Evolutionary conservation across 1,140 invertebrate species (phyloP).

Genomic region (Dendroctonus ponderosae): DNA sequence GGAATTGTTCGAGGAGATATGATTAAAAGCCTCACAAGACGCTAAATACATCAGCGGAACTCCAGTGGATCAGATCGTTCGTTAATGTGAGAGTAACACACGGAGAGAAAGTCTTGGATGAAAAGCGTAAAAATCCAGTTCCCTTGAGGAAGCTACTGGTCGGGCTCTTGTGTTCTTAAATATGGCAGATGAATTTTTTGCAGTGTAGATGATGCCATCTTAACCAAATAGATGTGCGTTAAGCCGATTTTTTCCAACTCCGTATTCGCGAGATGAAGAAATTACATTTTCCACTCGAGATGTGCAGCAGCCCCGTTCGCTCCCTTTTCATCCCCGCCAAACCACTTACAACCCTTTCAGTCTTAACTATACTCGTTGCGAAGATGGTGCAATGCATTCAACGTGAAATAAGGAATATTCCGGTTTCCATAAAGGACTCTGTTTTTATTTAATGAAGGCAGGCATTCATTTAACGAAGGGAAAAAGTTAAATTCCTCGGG

Average conservation of each 20-base stretch:
- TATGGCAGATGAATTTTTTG: slow-evolving; percentile 4
- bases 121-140: background rate
- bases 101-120: slow-evolving; percentile 1
- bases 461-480: slow-evolving; percentile 20
- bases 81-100: slow-evolving; percentile 14
- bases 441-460: slow-evolving; percentile 17
- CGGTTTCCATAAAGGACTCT: slow-evolving; percentile 9
- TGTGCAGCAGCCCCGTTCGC: slow-evolving; percentile 23
- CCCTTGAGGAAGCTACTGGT: background rate
- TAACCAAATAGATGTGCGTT: slow-evolving; percentile 29
- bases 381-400: slow-evolving; percentile 39
- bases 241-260: slow-evolving; percentile 35
- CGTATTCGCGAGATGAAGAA: slow-evolving; percentile 48
- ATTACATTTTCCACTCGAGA: slow-evolving; percentile 51
- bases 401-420: slow-evolving; percentile 18
- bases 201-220: slow-evolving; percentile 22
- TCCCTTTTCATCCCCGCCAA: slow-evolving; percentile 37
- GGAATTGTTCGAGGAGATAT: slow-evolving; percentile 44
- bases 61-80: slow-evolving; percentile 38
- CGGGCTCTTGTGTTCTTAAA: background rate
- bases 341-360: slow-evolving; percentile 50
- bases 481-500: slow-evolving; percentile 5
- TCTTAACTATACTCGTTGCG: slow-evolving; percentile 46
- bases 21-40: slow-evolving; percentile 47
- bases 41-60: slow-evolving; percentile 43